A percentile compares a stretch with the other conserved stretches of the same genome.
Evolutionary conservation across 1,140 invertebrate genomes (phyloP).

Genomic region (Batillaria attramentaria): DNA sequence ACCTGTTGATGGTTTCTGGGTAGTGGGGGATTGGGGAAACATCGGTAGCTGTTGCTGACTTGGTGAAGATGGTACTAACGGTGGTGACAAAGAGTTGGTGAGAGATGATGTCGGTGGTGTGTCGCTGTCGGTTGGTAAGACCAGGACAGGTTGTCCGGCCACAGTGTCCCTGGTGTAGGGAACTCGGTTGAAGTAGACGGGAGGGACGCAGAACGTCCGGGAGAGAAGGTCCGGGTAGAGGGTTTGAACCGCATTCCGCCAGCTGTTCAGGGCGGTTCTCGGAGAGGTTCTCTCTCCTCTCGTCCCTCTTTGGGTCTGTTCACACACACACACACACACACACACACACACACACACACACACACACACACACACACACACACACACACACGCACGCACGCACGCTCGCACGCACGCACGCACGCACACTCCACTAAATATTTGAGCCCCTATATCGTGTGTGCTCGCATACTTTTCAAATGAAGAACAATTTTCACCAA

Average conservation of each 20-base stretch:
- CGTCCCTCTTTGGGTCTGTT: background rate
- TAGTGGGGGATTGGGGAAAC: too few species aligned
- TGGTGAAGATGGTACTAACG: too few species aligned
- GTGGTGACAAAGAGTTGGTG: too few species aligned
- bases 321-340: too few species aligned
- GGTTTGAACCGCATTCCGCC: background rate
- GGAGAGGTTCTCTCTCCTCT: background rate
- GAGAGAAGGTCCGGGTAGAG: background rate
- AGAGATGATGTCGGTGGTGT: too few species aligned
- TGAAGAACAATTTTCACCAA: too few species aligned
- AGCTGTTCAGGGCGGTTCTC: background rate
- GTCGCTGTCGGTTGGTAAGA: too few species aligned
- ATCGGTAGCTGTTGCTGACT: too few species aligned
- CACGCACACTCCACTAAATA: too few species aligned
- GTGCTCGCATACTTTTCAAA: too few species aligned
- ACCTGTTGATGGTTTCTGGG: too few species aligned
- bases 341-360: background rate
- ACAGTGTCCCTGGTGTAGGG: background rate
- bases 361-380: background rate
- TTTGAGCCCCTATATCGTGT: background rate
- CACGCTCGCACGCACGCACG: background rate
- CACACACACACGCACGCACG: background rate
- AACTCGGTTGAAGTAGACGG: conserved; percentile 5
- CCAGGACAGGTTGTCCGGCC: conserved; percentile 2
- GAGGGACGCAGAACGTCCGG: background rate